Evolutionary conservation across 2,797 vertebrate genomes (phyloP).

Genomic region (Astyanax mexicanus): DNA sequence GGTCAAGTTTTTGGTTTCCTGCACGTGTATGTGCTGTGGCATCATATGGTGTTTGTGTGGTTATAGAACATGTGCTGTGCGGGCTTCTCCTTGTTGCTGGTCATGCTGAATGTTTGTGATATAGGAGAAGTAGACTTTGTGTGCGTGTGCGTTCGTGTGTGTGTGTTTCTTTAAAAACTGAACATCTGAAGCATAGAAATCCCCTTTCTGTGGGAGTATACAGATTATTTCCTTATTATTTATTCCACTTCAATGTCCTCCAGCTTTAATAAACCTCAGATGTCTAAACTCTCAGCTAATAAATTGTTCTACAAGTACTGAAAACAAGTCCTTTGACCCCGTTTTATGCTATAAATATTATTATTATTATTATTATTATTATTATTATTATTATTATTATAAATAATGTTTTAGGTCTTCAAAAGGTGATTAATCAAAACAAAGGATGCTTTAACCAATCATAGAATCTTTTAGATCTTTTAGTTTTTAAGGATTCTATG

Average conservation of each 20-base stretch:
- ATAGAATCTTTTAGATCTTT: too few species aligned
- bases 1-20: background rate
- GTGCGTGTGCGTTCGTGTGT: too few species aligned
- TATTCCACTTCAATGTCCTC: too few species aligned
- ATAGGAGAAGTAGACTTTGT: constrained; percentile 10
- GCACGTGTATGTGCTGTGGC: background rate
- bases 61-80: background rate
- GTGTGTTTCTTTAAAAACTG: background rate
- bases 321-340: too few species aligned
- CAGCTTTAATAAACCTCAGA: background rate
- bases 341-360: too few species aligned
- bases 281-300: background rate
- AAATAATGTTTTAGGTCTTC: too few species aligned
- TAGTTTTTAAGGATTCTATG: too few species aligned
- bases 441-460: too few species aligned
- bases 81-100: background rate
- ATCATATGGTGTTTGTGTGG: background rate
- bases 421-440: too few species aligned
- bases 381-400: too few species aligned
- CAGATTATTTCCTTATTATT: background rate
- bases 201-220: background rate
- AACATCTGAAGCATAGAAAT: background rate
- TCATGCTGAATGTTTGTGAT: background rate
- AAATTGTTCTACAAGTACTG: too few species aligned
- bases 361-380: too few species aligned